Conservation (phyloP, 1,140 invertebrate genomes). For the Tetramorium alpestre region DNA sequence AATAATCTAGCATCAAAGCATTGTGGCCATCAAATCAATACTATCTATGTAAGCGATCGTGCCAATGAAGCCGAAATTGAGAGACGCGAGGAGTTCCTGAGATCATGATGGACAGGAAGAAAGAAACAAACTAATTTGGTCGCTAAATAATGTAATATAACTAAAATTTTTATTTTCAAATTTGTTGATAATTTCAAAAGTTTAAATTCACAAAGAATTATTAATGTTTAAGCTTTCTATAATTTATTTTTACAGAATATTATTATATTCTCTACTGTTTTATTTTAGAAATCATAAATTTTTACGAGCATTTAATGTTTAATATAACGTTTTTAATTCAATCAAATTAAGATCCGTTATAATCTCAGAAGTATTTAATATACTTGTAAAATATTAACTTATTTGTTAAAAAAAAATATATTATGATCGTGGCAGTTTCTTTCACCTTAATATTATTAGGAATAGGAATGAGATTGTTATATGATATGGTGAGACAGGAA, state of each 20-base stretch:
- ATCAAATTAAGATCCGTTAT: background rate
- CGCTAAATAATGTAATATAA: background rate
- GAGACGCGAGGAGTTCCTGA: constrained; percentile 42
- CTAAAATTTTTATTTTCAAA: background rate
- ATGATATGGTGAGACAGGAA: background rate
- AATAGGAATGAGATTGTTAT: constrained; percentile 39
- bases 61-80: constrained; percentile 82
- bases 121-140: background rate
- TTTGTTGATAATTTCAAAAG: background rate
- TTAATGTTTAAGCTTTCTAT: background rate
- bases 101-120: constrained; percentile 46
- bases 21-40: constrained; percentile 79
- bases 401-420: too few species aligned
- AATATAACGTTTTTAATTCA: background rate
- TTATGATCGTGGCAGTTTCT: background rate
- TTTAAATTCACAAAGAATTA: background rate
- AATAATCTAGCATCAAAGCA: constrained; percentile 81
- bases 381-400: background rate
- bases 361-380: background rate
- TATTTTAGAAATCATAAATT: constrained; percentile 1
- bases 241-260: background rate
- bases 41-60: constrained; percentile 82
- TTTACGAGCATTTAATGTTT: background rate
- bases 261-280: background rate
- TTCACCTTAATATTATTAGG: background rate